A percentile compares a stretch with the other conserved stretches of the same genome.
Evolutionary conservation across 1,140 invertebrate genomes (phyloP).

Genomic region (Atta texana): DNA sequence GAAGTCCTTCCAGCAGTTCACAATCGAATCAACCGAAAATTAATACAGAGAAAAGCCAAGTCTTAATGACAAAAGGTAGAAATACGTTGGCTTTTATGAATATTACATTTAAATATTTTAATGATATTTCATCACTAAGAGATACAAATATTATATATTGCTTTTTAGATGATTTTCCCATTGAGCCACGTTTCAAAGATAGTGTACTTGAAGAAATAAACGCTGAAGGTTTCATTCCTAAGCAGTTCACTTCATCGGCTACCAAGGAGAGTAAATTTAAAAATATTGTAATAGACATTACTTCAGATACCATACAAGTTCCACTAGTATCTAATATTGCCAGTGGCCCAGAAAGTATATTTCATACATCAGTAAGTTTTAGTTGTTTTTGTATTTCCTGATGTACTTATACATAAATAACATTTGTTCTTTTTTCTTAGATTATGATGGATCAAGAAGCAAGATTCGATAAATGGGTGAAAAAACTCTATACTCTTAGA

Average conservation of each 20-base stretch:
- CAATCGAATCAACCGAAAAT: constrained; percentile 80
- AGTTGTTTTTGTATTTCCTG: constrained; percentile 6
- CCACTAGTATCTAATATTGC: constrained; percentile 75
- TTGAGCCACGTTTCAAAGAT: constrained; percentile 81
- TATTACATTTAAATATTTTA: constrained; percentile 27
- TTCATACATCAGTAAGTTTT: constrained; percentile 84
- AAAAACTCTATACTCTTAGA: constrained; percentile 84
- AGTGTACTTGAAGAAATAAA: constrained; percentile 84
- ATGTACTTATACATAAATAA: neutral
- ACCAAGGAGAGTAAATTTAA: constrained; percentile 82
- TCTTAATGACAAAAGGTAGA: constrained; percentile 78
- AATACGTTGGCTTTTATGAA: neutral
- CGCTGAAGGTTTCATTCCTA: constrained; percentile 82
- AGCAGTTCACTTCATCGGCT: constrained; percentile 82
- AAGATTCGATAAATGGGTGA: constrained; percentile 86
- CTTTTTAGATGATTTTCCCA: constrained; percentile 81
- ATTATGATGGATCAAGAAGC: constrained; percentile 83
- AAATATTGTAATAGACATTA: constrained; percentile 84
- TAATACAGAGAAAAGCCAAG: constrained; percentile 75
- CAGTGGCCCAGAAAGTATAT: constrained; percentile 81
- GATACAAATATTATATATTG: neutral
- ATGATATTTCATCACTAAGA: neutral
- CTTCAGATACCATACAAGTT: constrained; percentile 82
- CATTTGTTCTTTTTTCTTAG: constrained; percentile 72
- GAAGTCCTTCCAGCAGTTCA: constrained; percentile 83